Conservation (phyloP, 1,140 invertebrate species). For the Ceratitis capitata region DNA sequence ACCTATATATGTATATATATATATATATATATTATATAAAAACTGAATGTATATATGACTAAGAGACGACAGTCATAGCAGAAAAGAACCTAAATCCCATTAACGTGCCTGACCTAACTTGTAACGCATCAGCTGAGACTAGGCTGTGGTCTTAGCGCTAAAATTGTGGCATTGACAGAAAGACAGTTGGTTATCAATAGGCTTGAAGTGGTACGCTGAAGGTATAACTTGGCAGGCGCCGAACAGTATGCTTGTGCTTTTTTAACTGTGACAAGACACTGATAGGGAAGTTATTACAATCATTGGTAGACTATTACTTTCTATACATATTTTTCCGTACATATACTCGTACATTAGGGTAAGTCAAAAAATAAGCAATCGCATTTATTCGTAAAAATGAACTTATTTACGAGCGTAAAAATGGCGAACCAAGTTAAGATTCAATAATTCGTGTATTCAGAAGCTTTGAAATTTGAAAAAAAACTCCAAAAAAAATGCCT, state of each 20-base stretch:
- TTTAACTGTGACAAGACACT: not conserved
- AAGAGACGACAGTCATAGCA: not conserved
- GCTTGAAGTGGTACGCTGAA: not conserved
- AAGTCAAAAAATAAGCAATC: too few relatives aligned
- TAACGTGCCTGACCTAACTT: slow-evolving; percentile 15
- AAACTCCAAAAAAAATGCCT: too few relatives aligned
- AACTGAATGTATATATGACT: not conserved
- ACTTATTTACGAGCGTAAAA: too few relatives aligned
- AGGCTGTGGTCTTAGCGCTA: not conserved
- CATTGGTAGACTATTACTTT: too few relatives aligned
- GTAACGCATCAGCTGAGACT: not conserved
- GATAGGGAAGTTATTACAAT: not conserved
- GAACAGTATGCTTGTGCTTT: not conserved
- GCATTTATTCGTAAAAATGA: too few relatives aligned
- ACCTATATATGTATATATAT: not conserved
- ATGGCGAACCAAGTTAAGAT: too few relatives aligned
- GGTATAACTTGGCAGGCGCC: not conserved
- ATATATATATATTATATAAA: not conserved
- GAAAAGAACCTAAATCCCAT: not conserved
- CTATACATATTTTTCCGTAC: too few relatives aligned
- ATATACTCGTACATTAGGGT: too few relatives aligned
- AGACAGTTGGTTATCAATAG: not conserved
- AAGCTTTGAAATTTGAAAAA: too few relatives aligned
- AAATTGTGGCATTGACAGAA: not conserved
- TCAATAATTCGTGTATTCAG: too few relatives aligned